Conservation (phyloP, 2,797 vertebrate genomes). For the Saxicola maurus region DNA sequence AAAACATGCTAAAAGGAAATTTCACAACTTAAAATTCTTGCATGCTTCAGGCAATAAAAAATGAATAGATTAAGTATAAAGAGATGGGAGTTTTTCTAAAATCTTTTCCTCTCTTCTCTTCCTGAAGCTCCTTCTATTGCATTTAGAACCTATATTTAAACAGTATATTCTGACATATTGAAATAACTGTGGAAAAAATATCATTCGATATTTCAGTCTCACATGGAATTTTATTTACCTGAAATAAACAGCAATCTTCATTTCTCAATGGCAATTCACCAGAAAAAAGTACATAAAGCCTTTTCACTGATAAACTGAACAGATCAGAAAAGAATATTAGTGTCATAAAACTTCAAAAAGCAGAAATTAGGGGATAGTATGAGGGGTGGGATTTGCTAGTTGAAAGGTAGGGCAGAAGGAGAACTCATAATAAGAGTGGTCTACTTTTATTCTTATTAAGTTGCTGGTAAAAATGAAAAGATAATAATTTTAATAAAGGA, state of each 20-base stretch:
- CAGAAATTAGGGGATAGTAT: slow-evolving; percentile 65
- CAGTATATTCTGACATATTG: neutral
- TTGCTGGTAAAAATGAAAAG: slow-evolving; percentile 56
- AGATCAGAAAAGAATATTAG: slow-evolving; percentile 69
- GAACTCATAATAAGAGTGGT: slow-evolving; percentile 17
- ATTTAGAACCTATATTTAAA: neutral
- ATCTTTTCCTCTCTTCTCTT: neutral
- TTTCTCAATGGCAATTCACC: slow-evolving; percentile 47
- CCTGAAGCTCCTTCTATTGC: neutral
- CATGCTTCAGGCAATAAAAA: neutral
- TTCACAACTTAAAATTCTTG: neutral
- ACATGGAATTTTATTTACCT: slow-evolving; percentile 52
- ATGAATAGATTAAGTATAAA: neutral
- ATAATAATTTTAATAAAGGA: slow-evolving; percentile 63
- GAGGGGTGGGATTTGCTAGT: slow-evolving; percentile 54
- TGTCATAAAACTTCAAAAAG: slow-evolving; percentile 65
- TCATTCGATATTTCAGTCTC: neutral
- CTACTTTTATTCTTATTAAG: slow-evolving; percentile 22
- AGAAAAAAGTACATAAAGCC: slow-evolving; percentile 57
- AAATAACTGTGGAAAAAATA: neutral
- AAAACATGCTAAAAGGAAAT: neutral
- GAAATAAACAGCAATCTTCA: slow-evolving; percentile 33
- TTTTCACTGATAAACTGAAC: slow-evolving; percentile 66
- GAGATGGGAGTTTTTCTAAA: neutral
- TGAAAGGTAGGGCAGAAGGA: slow-evolving; percentile 20